Conservation (phyloP, 2,888 invertebrate genomes). For the Papilio protenor region DNA sequence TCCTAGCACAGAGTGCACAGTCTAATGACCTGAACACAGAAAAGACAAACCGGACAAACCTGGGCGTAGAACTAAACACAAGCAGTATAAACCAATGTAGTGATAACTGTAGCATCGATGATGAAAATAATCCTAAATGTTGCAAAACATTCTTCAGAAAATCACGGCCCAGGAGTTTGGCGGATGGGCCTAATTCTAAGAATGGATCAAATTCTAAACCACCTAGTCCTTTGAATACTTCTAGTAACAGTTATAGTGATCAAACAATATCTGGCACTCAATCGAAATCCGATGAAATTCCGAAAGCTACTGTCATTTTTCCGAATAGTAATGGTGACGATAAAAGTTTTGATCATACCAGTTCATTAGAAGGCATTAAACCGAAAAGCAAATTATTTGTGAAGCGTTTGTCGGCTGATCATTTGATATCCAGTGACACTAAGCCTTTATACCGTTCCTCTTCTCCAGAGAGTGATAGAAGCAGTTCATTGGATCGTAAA, state of each 20-base stretch:
- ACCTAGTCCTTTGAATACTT: conserved; percentile 72
- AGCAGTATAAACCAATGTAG: conserved; percentile 58
- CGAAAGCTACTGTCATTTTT: conserved; percentile 74
- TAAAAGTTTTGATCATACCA: conserved; percentile 77
- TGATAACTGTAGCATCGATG: conserved; percentile 62
- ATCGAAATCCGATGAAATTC: conserved; percentile 75
- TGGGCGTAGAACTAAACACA: conserved; percentile 58
- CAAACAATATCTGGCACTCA: conserved; percentile 67
- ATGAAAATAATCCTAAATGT: conserved; percentile 72
- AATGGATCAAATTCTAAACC: conserved; percentile 67
- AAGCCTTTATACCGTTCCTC: conserved; percentile 74
- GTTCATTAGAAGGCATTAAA: conserved; percentile 79
- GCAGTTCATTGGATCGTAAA: conserved; percentile 78
- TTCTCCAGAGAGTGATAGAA: conserved; percentile 80
- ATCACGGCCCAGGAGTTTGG: conserved; percentile 76
- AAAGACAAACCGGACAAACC: conserved; percentile 58
- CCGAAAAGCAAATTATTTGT: conserved; percentile 77
- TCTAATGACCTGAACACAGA: conserved; percentile 62
- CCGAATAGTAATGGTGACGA: conserved; percentile 72
- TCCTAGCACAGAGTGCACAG: conserved; percentile 75
- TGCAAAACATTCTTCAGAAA: conserved; percentile 77
- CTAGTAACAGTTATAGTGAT: conserved; percentile 70
- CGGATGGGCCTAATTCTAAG: conserved; percentile 67
- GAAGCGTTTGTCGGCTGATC: conserved; percentile 79
- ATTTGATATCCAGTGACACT: conserved; percentile 75